phyloP scores from a whole-genome alignment of 2,888 invertebrate species.

The Chironomus riparius region DNA sequence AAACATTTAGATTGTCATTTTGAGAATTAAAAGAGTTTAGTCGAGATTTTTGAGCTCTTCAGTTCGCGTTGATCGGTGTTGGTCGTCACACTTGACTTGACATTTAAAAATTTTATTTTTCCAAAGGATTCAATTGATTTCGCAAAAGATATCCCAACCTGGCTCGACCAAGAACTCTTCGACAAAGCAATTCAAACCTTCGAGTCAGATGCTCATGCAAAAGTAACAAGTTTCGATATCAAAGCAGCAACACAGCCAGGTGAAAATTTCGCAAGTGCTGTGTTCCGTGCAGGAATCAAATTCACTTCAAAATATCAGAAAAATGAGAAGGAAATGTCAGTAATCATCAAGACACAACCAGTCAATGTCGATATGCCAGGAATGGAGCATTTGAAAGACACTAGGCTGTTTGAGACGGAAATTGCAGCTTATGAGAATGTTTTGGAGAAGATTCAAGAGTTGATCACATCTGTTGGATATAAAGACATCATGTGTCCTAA shows the following conservation, averaged over 20 bases:
- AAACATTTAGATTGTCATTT: no score
- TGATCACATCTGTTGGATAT: background rate
- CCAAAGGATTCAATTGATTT: no score
- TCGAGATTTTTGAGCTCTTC: no score
- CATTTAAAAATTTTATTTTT: no score
- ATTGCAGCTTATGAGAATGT: background rate
- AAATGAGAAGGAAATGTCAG: background rate
- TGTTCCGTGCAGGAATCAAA: background rate
- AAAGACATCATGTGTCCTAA: background rate
- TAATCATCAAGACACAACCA: background rate
- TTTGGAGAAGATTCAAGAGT: background rate
- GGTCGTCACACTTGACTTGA: no score
- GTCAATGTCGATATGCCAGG: background rate
- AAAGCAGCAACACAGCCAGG: background rate
- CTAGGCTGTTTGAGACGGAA: background rate
- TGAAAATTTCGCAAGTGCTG: constrained; percentile 6
- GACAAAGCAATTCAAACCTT: background rate
- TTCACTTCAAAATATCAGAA: background rate
- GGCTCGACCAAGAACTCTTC: background rate
- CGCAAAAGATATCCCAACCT: background rate
- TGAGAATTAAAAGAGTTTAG: no score
- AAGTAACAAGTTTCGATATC: background rate
- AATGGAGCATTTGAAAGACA: background rate
- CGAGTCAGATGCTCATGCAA: background rate
- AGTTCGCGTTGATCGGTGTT: no score